Conservation (phyloP, 2,113 vertebrate genomes). For the Limanda limanda region DNA sequence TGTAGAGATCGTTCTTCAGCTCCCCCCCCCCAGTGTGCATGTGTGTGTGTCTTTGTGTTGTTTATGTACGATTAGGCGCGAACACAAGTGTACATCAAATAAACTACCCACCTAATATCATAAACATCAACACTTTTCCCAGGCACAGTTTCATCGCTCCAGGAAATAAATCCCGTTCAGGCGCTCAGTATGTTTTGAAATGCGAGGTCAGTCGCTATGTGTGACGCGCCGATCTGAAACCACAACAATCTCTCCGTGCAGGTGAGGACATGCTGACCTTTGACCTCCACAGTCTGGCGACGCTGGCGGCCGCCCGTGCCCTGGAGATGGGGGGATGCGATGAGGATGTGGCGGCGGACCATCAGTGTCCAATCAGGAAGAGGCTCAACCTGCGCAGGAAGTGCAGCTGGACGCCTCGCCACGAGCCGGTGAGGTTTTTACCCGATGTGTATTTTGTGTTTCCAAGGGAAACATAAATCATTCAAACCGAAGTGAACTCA, state of each 20-base stretch:
- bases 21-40: constrained; percentile 32
- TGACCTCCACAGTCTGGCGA: constrained; percentile 93
- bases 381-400: constrained; percentile 90
- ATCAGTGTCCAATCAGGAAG: constrained; percentile 80
- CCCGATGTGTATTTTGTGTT: constrained; percentile 1
- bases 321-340: constrained; percentile 80
- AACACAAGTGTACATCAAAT: constrained; percentile 73
- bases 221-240: constrained; percentile 49
- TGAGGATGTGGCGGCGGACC: constrained; percentile 13
- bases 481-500: constrained; percentile 4
- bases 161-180: constrained; percentile 61
- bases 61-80: constrained; percentile 59
- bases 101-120: constrained; percentile 78
- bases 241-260: constrained; percentile 60
- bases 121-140: constrained; percentile 77
- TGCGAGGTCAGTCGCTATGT: constrained; percentile 30
- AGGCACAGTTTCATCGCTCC: constrained; percentile 48
- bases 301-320: constrained; percentile 91
- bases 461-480: constrained; percentile 34
- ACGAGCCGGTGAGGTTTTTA: constrained; percentile 88
- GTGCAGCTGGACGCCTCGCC: constrained; percentile 92
- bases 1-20: constrained; percentile 71
- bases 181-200: constrained; percentile 32
- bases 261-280: constrained; percentile 89
- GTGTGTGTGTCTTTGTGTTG: constrained; percentile 38